Conservation (phyloP, 2,888 invertebrate species). For the Pammene aurita region DNA sequence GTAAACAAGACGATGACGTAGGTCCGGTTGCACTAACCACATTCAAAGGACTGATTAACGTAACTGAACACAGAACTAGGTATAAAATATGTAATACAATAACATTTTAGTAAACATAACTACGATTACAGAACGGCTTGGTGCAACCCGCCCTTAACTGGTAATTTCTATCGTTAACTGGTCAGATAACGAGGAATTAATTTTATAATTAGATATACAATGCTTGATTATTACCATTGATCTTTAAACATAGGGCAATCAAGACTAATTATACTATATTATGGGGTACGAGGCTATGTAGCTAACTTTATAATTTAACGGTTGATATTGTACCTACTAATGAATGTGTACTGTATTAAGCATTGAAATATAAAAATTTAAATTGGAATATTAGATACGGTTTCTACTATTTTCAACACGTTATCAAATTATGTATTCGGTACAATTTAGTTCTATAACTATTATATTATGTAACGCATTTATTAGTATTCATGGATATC, state of each 20-base stretch:
- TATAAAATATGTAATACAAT: not conserved
- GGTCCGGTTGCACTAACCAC: slow-evolving; percentile 1
- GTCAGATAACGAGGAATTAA: slow-evolving; percentile 7
- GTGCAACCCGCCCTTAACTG: slow-evolving; percentile 14
- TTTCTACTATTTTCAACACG: slow-evolving; percentile 51
- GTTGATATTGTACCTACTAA: slow-evolving; percentile 28
- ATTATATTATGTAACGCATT: slow-evolving; percentile 67
- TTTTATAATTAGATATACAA: slow-evolving; percentile 8
- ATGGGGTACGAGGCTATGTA: slow-evolving; percentile 10
- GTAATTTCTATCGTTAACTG: not conserved
- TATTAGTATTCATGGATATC: slow-evolving; percentile 68
- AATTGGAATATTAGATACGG: slow-evolving; percentile 53
- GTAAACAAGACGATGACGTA: slow-evolving; percentile 22
- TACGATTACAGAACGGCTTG: not conserved
- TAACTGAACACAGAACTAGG: not conserved
- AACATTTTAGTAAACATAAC: not conserved
- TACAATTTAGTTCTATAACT: slow-evolving; percentile 29
- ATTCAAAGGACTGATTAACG: not conserved
- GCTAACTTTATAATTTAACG: slow-evolving; percentile 7
- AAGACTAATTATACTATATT: slow-evolving; percentile 4
- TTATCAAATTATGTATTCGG: slow-evolving; percentile 26
- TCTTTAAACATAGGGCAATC: slow-evolving; percentile 25
- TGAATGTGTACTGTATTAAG: slow-evolving; percentile 18
- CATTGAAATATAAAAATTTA: slow-evolving; percentile 16
- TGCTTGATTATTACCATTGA: slow-evolving; percentile 20